phyloP scores from a whole-genome alignment of 2,113 vertebrate species.

The Brienomyrus longianalis region DNA sequence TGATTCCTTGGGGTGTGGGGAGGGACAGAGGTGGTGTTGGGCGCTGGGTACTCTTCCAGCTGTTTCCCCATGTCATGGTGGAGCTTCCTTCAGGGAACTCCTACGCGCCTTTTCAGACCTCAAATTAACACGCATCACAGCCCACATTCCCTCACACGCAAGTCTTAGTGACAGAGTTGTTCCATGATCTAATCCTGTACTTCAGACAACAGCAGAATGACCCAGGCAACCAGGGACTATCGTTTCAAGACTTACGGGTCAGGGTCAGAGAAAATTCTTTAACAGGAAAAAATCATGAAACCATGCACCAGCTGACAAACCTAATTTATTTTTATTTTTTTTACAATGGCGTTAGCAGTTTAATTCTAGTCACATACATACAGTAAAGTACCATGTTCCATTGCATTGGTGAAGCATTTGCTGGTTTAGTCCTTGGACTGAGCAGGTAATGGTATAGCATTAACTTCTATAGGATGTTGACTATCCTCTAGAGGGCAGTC shows the following conservation, averaged over 20 bases:
- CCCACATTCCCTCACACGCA: constrained; percentile 34
- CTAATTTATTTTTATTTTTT: background rate
- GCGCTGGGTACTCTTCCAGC: constrained; percentile 29
- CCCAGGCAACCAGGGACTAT: constrained; percentile 1
- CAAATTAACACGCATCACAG: constrained; percentile 37
- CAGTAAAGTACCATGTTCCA: background rate
- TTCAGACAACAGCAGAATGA: constrained; percentile 19
- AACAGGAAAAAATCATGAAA: background rate
- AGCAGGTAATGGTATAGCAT: background rate
- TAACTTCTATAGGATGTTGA: background rate
- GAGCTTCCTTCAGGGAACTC: constrained; percentile 35
- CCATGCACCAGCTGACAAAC: background rate
- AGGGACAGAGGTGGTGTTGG: background rate
- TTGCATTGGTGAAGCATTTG: background rate
- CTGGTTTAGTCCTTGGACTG: background rate
- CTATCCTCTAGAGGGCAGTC: constrained; percentile 4
- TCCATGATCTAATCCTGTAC: constrained; percentile 40
- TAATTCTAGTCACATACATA: background rate
- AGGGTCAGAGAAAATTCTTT: background rate
- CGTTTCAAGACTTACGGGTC: constrained; percentile 4
- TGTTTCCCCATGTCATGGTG: constrained; percentile 40
- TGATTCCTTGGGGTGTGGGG: constrained; percentile 19
- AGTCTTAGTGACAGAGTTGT: constrained; percentile 26
- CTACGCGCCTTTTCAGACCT: constrained; percentile 33
- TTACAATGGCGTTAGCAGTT: background rate